phyloP scores from a whole-genome alignment of 2,888 invertebrate genomes.

The Beris chalybata region DNA sequence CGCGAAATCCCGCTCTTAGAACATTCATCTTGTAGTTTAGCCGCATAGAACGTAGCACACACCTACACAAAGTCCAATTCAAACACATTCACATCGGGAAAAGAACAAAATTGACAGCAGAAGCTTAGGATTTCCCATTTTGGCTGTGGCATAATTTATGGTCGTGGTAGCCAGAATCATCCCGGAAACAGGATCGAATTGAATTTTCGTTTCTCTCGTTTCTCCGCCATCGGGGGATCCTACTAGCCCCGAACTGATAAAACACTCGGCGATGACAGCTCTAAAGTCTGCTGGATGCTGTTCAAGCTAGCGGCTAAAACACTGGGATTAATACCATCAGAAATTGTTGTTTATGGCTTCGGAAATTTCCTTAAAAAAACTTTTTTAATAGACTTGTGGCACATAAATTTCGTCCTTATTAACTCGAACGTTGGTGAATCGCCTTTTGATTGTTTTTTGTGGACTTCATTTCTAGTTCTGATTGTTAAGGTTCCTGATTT shows the following conservation, averaged over 20 bases:
- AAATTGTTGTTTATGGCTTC: conserved; percentile 27
- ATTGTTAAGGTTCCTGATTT: too few relatives aligned
- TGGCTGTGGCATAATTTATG: conserved; percentile 16
- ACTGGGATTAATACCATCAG: conserved; percentile 11
- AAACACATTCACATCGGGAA: too few relatives aligned
- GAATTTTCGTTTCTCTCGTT: conserved; percentile 18
- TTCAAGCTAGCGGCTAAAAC: conserved; percentile 10
- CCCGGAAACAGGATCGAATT: conserved; percentile 33
- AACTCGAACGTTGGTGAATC: conserved; percentile 9
- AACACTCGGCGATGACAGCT: conserved; percentile 25
- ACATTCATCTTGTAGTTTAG: too few relatives aligned
- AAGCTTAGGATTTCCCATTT: conserved; percentile 23
- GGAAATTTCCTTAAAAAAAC: conserved; percentile 17
- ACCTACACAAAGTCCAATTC: too few relatives aligned
- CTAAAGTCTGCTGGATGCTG: background rate
- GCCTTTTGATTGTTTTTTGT: conserved; percentile 14
- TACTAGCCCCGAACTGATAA: conserved; percentile 11
- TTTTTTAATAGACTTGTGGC: conserved; percentile 27
- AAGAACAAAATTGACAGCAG: conserved; percentile 13
- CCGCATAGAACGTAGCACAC: too few relatives aligned
- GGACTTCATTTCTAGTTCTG: background rate
- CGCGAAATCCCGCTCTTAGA: too few relatives aligned
- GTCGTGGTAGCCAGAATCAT: conserved; percentile 16
- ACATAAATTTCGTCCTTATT: conserved; percentile 28
- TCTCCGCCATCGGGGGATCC: background rate